phyloP scores from a whole-genome alignment of 2,113 vertebrate genomes.

The Gasterosteus nipponicus region DNA sequence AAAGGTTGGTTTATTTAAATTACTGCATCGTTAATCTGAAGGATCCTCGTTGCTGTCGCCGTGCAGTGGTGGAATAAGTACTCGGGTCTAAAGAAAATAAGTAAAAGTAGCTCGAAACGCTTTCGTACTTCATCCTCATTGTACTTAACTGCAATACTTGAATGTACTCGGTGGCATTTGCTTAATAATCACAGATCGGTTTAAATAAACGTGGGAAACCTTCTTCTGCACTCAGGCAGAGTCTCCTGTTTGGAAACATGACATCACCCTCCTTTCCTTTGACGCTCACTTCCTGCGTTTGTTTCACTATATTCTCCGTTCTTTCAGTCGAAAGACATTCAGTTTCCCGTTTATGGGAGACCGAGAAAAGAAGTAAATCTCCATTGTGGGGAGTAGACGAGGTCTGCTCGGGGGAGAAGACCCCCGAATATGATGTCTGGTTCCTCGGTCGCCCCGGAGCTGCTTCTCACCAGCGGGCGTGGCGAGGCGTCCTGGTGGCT shows the following conservation, averaged over 20 bases:
- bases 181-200: neutral
- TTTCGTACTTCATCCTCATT: too few species aligned
- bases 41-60: too few species aligned
- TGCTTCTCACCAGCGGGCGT: neutral
- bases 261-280: conserved; percentile 39
- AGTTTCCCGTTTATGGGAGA: neutral
- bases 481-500: neutral
- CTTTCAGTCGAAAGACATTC: neutral
- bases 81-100: neutral
- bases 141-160: neutral
- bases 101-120: neutral
- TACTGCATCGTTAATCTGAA: too few species aligned
- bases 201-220: neutral
- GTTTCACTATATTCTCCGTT: conserved; percentile 10
- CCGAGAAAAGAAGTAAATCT: neutral
- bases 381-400: neutral
- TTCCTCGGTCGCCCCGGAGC: neutral
- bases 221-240: neutral
- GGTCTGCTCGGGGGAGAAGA: neutral
- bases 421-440: neutral
- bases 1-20: too few species aligned
- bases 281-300: conserved; percentile 52
- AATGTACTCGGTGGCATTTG: neutral
- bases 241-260: conserved; percentile 6
- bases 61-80: neutral